Conservation (phyloP, 2,888 invertebrate species). For the Hirtodrosophila confusa region DNA sequence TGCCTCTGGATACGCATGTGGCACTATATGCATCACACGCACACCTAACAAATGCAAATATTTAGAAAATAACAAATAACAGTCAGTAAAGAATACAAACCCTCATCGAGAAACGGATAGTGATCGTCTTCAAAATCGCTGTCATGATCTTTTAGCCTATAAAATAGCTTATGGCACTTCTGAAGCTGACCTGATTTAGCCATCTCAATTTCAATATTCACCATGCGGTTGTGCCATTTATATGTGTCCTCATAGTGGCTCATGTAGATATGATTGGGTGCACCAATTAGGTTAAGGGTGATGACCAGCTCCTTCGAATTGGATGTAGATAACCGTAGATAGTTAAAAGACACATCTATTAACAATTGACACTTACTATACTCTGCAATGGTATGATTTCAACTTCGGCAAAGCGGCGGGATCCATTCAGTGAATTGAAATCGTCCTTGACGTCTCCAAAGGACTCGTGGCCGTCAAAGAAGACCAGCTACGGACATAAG, state of each 20-base stretch:
- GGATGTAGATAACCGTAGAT: constrained; percentile 87
- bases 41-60: constrained; percentile 52
- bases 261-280: constrained; percentile 91
- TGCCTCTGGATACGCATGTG: constrained; percentile 93
- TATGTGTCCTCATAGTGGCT: constrained; percentile 92
- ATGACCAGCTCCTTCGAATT: constrained; percentile 88
- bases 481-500: constrained; percentile 89
- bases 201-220: constrained; percentile 88
- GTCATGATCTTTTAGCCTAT: constrained; percentile 86
- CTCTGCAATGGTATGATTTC: constrained; percentile 84
- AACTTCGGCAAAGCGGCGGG: constrained; percentile 92
- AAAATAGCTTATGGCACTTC: constrained; percentile 88
- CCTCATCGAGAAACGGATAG: constrained; percentile 88
- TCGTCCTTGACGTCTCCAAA: constrained; percentile 91
- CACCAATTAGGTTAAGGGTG: constrained; percentile 95
- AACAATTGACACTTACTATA: constrained; percentile 87
- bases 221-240: constrained; percentile 89
- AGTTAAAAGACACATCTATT: constrained; percentile 85
- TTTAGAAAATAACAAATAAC: constrained; percentile 14
- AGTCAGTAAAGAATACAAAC: constrained; percentile 56
- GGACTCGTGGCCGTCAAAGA: constrained; percentile 99
- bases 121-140: constrained; percentile 96
- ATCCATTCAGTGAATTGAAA: constrained; percentile 96
- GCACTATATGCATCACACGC: constrained; percentile 94
- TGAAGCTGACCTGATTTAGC: constrained; percentile 85